Percentiles rank a stretch among this genome's conserved stretches.
phyloP scores from a whole-genome alignment of 1,140 invertebrate species.

The Apocrypta bakeri region DNA sequence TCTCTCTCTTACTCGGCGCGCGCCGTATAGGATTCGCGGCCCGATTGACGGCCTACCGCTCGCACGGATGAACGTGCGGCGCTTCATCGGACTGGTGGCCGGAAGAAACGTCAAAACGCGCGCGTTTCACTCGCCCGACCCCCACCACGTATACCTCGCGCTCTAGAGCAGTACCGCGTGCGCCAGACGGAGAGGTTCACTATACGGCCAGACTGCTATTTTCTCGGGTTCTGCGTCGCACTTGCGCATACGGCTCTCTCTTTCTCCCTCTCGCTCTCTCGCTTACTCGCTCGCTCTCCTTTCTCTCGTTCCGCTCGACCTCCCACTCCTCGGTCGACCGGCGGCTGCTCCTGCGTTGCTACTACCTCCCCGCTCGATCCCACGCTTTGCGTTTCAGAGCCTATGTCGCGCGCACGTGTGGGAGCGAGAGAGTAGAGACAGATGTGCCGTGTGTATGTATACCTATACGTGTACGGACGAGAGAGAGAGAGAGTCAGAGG shows the following conservation, averaged over 20 bases:
- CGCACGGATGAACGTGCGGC: slow-evolving; percentile 53
- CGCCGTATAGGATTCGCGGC: slow-evolving; percentile 46
- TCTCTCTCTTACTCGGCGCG: neutral
- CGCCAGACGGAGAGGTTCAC: neutral
- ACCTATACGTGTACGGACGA: neutral
- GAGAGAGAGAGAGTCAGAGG: neutral
- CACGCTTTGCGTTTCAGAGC: slow-evolving; percentile 18
- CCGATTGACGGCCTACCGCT: slow-evolving; percentile 52
- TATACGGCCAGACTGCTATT: slow-evolving; percentile 34
- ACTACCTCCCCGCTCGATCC: slow-evolving; percentile 13
- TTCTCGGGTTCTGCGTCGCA: slow-evolving; percentile 32
- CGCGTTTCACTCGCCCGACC: slow-evolving; percentile 47
- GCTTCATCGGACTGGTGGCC: slow-evolving; percentile 53
- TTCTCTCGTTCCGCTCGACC: slow-evolving; percentile 29
- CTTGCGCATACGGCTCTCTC: slow-evolving; percentile 25
- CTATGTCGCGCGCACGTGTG: slow-evolving; percentile 30
- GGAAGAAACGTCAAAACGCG: slow-evolving; percentile 53
- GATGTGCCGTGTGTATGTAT: slow-evolving; percentile 18
- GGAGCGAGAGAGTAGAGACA: slow-evolving; percentile 19
- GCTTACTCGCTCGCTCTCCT: slow-evolving; percentile 18
- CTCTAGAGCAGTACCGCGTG: no score
- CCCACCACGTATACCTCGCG: slow-evolving; percentile 15
- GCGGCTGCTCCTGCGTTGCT: neutral
- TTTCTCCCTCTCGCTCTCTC: slow-evolving; percentile 13
- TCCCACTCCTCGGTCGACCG: slow-evolving; percentile 1